Evolutionary conservation across 2,888 invertebrate genomes (phyloP), one percentile per base, ranked within the genome.

Genomic region (Lasiommata megera): DNA sequence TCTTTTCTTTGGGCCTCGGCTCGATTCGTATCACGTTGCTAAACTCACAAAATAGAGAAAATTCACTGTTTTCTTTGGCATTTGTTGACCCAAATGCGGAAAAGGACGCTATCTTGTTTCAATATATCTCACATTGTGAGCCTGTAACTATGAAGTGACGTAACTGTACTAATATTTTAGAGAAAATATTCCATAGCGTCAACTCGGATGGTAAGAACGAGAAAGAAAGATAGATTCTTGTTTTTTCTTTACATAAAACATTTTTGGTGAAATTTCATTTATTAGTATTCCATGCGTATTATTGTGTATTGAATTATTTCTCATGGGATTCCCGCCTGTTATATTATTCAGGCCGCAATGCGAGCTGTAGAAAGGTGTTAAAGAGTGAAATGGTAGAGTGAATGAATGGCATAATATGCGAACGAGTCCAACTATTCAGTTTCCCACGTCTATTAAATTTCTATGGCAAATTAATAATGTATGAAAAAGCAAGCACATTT

Each of bases 311-410:
- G 77, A 82, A 80, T 80, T 72, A 73, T 74, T 63, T 77, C 79
- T 74, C 81, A 73, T 74, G 77, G 79, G 84, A 72, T 72, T 80
- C 71, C 61, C 63, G 68, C 69, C 70, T 75, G 76, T 79, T 86
- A 83, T 83, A 83, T 88, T 88, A 88, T 88, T 88, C 85, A 88
- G 73, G 70, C 72, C 77, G 78, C 81, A 84, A 80, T 82, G 77
- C 79, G 77, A 77, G 70, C 75, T 75, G 79, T 87, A 84, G 84
- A 82, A 82, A 88, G 85, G 88, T 88, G 88, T 84, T 87, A 87
- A 88, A 84, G 80, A 87, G 86, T 82, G 84, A 87, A 87, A 82
- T 77, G 82, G 80, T 76, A 78, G 82, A 85, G 79, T 77, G 80
- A 81, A 73, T 76, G 80, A 79, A 82, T 85, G 81, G 82, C n/a